Base-by-base conservation (phyloP, 2,888 invertebrate genomes). In the Tipula helvola region DNA sequence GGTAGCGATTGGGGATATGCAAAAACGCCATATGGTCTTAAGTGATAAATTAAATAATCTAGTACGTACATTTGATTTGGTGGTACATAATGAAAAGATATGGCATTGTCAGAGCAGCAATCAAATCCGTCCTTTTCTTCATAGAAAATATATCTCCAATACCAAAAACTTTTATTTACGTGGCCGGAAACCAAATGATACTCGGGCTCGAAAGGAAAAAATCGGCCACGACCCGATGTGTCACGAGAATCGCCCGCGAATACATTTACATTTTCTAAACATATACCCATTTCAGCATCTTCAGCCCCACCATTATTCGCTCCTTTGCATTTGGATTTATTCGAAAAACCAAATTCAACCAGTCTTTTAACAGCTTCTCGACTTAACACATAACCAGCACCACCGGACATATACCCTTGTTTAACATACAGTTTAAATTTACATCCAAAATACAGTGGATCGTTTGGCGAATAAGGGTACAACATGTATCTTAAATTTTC, bases 171-270 rank as follows among this genome's bases (percentile, higher is more conserved):
- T 88, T 95, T 96, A 0, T 99, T 5, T 4, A 39, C 3, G 39
- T 39, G 39, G 3, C 39, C 39, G 39, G 39, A 98, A 90, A 98
- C 97, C 83, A 99, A 92, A 91, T 98, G 98, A 90, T 96, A 96
- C 89, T 97, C 96, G 0, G 99, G 99, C 2, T 96, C 95, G 92
- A 99, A 98, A 0, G 99, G 98, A 91, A 99, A 96, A 92, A 99
- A 99, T n/a, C 98, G 93, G 0, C 97, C 97, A 12, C 98, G 94
- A 0, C 96, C 95, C 28, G 95, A 88, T 96, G 96, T n/a, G n/a
- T n/a, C n/a, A n/a, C n/a, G n/a, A n/a, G n/a, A n/a, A n/a, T n/a
- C n/a, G n/a, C n/a, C n/a, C n/a, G n/a, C n/a, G n/a, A n/a, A n/a
- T n/a, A n/a, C n/a, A n/a, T n/a, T n/a, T n/a, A n/a, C n/a, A n/a